Percentiles rank a stretch among this genome's conserved stretches.
phyloP scores from a whole-genome alignment of 2,113 vertebrate genomes.

The Lophochroa leadbeateri region DNA sequence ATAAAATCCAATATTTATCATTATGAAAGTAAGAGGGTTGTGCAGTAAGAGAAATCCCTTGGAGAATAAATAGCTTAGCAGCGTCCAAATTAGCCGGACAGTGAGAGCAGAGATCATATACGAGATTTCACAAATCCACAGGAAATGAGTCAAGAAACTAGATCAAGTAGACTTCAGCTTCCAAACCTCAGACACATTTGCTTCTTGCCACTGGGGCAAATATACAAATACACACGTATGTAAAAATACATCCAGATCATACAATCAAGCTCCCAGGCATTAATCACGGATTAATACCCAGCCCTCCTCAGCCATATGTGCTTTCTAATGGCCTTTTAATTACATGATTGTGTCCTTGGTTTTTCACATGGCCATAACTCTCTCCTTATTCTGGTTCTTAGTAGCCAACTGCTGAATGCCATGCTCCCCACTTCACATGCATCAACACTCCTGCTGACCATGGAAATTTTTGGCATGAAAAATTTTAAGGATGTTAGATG shows the following conservation, averaged over 20 bases:
- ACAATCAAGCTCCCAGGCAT: neutral
- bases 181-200: neutral
- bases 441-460: neutral
- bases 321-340: slow-evolving; percentile 11
- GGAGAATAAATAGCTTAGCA: neutral
- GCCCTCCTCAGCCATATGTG: neutral
- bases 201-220: neutral
- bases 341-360: neutral
- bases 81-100: neutral
- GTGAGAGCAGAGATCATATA: slow-evolving; percentile 23
- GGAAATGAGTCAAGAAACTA: slow-evolving; percentile 44
- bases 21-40: neutral
- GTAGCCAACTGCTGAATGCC: neutral
- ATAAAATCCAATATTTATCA: neutral
- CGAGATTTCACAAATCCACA: slow-evolving; percentile 9
- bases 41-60: neutral
- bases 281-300: neutral
- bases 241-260: neutral
- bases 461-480: neutral
- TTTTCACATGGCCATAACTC: neutral
- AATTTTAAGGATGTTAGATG: neutral
- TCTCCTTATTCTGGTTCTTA: neutral
- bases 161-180: neutral
- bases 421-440: accelerated
- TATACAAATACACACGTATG: neutral